Evolutionary conservation across 2,888 invertebrate species (phyloP), one percentile per base, ranked within the genome.

Genomic region (Arge pagana): DNA sequence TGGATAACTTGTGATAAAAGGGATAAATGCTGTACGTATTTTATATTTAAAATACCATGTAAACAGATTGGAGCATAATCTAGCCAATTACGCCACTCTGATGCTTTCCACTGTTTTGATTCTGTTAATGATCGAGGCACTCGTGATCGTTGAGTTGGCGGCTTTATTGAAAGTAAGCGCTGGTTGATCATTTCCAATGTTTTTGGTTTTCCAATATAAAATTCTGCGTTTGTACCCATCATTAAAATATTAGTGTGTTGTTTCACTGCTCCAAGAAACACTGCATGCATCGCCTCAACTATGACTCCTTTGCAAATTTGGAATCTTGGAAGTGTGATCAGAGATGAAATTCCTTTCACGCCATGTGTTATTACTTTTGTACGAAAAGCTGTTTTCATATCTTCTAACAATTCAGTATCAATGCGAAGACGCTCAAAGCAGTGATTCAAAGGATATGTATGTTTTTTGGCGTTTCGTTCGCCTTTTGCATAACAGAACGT

Each of bases 261-360:
- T 45, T 54, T 50, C 5, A 40, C 33, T 21, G 48, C 54, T 13
- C 54, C 54, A 1, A 54, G 26, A 13, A 43, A 37, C 4, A 39
- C 35, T 11, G 37, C 35, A 21, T 54, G 54, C 54, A 54, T 54
- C 3, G 21, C 8, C 15, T 54, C 54, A 31, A 48, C 40, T 2
- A 51, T 24, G 1, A 39, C 31, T 36, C 54, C 54, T 13, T 40
- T 31, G 13, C 31, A 26, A 23, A 54, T 18, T 6, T 49, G 15
- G 28, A 45, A 52, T 8, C 6, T 2, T 7, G 53, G 49, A n/a
- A 53, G 18, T 6, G 13, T 7, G 8, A 18, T 8, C 6, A 53
- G 6, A 1, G 30, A 21, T 8, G 53, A 48, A n/a, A 41, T 2
- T 4, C 36, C 48, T 40, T 33, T 19, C 13, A 53, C 15, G 1